A percentile compares a stretch with the other conserved stretches of the same genome.
Evolutionary conservation across 2,113 vertebrate species (phyloP).

Genomic region (Ammodytes dubius): DNA sequence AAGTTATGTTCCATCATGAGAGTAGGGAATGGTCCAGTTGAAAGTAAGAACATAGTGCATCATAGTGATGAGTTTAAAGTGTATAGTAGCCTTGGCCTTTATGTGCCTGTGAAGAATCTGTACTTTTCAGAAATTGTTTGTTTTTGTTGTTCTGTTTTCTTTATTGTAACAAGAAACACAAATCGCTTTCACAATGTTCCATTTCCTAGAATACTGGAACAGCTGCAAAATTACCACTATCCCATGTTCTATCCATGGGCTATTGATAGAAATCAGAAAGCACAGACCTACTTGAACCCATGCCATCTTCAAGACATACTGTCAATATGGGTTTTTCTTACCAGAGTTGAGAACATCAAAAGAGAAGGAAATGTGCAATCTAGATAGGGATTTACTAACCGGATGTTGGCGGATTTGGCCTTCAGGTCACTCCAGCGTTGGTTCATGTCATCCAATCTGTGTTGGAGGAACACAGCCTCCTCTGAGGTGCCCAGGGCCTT

Average conservation of each 20-base stretch:
- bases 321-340: slow-evolving; percentile 9
- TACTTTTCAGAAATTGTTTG: not conserved
- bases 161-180: no score
- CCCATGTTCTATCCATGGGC: not conserved
- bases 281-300: slow-evolving; percentile 24
- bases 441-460: slow-evolving; percentile 98
- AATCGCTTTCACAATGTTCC: no score
- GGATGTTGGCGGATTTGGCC: slow-evolving; percentile 93
- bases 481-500: slow-evolving; percentile 96
- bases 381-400: slow-evolving; percentile 59
- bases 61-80: not conserved
- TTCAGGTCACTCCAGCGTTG: slow-evolving; percentile 98
- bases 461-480: slow-evolving; percentile 93
- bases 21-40: not conserved
- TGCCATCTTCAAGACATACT: not conserved
- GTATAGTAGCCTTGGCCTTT: slow-evolving; percentile 3
- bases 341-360: slow-evolving; percentile 4
- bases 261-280: slow-evolving; percentile 7
- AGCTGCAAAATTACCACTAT: no score
- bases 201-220: no score
- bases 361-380: slow-evolving; percentile 17
- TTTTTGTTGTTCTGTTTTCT: not conserved
- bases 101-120: not conserved
- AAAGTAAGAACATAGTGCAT: not conserved
- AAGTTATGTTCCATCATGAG: not conserved